Evolutionary conservation across 2,888 invertebrate genomes (phyloP), one percentile per base, ranked within the genome.

Genomic region (Andrena fulva): DNA sequence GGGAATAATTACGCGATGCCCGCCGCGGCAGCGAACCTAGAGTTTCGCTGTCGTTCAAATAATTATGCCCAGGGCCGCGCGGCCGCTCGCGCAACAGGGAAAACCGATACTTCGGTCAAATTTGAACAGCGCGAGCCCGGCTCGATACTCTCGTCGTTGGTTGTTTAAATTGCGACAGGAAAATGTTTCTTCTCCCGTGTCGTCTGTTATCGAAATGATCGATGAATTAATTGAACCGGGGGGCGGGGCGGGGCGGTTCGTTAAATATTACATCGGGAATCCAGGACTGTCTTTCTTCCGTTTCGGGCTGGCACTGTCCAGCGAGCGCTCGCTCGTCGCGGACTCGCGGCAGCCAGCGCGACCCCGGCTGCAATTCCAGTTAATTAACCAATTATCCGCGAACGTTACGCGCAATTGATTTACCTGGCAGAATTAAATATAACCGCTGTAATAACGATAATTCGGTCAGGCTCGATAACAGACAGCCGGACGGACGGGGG

Each of bases 331-430:
- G 62, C n/a, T 59, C 10, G 27, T 8, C 33, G 71, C 20, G 73
- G 42, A 42, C 42, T 42, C 42, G 4, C 42, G 4, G 42, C 42
- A 5, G 16, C 16, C 42, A 42, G 16, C 16, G 42, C 4, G 42
- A 5, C 42, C 42, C 42, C 42, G 42, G 42, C 42, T 42, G 64
- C 52, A 52, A 81, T 85, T 74, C 74, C 54, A 79, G 74, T 84
- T 83, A 85, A 86, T 85, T 83, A 80, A 84, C 67, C 78, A 83
- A 86, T 85, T 86, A 80, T 50, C 74, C 63, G 62, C 52, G 64
- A 77, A 67, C 82, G 73, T 75, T 33, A 64, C 62, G 64, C 64
- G 71, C 66, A 76, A 85, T 85, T 85, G 80, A 85, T 85, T 83
- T 77, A 63, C 52, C 63, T 35, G 56, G 20, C 42, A 64, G 80